phyloP scores from a whole-genome alignment of 2,888 invertebrate genomes.

The Agonopterix heracliana region DNA sequence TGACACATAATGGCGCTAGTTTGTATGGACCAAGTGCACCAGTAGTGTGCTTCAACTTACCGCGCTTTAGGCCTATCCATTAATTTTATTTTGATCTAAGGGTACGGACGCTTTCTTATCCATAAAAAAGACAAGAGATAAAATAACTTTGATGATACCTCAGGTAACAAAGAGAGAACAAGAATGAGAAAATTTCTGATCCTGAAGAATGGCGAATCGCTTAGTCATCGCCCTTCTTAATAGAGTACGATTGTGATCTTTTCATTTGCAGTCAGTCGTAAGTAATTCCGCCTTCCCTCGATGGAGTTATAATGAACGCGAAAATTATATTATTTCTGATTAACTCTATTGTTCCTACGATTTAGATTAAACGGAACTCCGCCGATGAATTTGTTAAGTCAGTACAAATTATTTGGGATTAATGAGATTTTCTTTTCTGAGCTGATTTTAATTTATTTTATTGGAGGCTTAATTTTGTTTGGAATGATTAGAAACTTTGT shows the following conservation, averaged over 20 bases:
- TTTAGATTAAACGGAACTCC: slow-evolving; percentile 56
- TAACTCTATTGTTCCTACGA: slow-evolving; percentile 56
- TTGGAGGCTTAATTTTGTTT: slow-evolving; percentile 16
- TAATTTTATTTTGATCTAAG: no score
- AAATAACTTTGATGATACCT: no score
- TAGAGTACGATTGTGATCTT: slow-evolving; percentile 63
- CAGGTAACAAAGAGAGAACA: no score
- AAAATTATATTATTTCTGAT: slow-evolving; percentile 66
- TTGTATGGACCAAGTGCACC: no score
- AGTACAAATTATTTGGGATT: slow-evolving; percentile 45
- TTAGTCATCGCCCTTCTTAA: slow-evolving; percentile 48
- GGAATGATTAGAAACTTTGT: slow-evolving; percentile 20
- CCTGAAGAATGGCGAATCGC: slow-evolving; percentile 22
- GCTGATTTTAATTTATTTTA: slow-evolving; percentile 36
- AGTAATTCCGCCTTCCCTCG: slow-evolving; percentile 43
- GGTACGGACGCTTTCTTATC: no score
- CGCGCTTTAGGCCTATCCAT: no score
- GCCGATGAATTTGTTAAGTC: slow-evolving; percentile 31
- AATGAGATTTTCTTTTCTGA: slow-evolving; percentile 38
- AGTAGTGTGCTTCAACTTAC: no score
- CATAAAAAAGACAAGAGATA: no score
- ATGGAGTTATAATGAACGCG: slow-evolving; percentile 61
- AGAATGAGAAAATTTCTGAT: slow-evolving; percentile 12
- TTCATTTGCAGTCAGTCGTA: slow-evolving; percentile 64
- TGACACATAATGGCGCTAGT: no score